Conservation (phyloP, 1,140 invertebrate genomes). For the Tetramorium alpestre region DNA sequence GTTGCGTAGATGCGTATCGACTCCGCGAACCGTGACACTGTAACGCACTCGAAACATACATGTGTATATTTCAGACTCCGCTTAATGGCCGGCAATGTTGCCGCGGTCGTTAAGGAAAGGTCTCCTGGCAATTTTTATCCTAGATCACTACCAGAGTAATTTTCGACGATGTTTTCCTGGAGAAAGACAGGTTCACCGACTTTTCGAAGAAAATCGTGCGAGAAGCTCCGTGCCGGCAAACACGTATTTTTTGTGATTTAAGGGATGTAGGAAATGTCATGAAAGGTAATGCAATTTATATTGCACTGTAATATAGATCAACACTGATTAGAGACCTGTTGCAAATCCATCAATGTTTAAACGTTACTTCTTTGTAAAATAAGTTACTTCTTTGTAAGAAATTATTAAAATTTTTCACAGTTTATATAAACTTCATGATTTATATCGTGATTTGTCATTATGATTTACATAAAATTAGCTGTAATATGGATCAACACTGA, state of each 20-base stretch:
- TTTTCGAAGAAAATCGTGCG: constrained; percentile 33
- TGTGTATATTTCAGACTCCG: constrained; percentile 62
- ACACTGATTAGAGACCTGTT: not conserved
- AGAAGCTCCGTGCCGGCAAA: not conserved
- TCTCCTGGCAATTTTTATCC: constrained; percentile 59
- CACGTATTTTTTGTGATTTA: not conserved
- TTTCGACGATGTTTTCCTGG: constrained; percentile 61
- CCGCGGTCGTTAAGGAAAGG: constrained; percentile 65
- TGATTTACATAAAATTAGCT: no score
- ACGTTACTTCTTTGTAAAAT: not conserved
- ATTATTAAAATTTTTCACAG: not conserved
- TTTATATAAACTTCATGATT: no score
- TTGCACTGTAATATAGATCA: not conserved
- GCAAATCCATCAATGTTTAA: not conserved
- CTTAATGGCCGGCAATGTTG: constrained; percentile 68
- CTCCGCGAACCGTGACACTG: constrained; percentile 78
- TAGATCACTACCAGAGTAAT: constrained; percentile 3
- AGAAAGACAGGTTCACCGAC: constrained; percentile 1
- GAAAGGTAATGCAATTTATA: not conserved
- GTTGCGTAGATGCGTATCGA: constrained; percentile 81
- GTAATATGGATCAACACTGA: not conserved
- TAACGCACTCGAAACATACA: constrained; percentile 76
- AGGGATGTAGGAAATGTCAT: not conserved
- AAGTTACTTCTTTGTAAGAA: not conserved
- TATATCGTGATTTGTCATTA: no score